These are phyloP conservation scores for Labrus mixtus DNA, from an alignment of 2,113 vertebrate species.

Conservation along the genomic window DNA sequence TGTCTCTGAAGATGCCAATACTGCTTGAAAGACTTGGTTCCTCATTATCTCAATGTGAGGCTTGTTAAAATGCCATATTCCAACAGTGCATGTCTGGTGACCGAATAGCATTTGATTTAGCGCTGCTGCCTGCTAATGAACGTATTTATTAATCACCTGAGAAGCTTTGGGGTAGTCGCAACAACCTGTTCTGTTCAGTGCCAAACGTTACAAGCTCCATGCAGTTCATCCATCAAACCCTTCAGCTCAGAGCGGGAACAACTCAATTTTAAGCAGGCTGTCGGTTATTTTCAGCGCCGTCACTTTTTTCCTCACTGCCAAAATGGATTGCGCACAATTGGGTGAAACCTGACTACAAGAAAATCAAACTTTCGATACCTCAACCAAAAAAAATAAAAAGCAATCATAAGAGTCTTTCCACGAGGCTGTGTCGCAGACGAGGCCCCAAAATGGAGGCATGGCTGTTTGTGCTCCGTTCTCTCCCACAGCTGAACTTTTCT, in stretches of 20 bases:
- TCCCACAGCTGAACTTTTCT: slow-evolving; percentile 62
- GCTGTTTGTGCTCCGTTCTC: slow-evolving; percentile 57
- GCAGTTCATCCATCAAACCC: slow-evolving; percentile 32
- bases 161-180: slow-evolving; percentile 27
- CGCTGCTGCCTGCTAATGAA: slow-evolving; percentile 52
- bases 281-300: slow-evolving; percentile 25
- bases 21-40: slow-evolving; percentile 32
- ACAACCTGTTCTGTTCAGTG: slow-evolving; percentile 35
- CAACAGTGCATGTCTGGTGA: slow-evolving; percentile 56
- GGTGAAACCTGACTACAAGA: slow-evolving; percentile 45
- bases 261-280: slow-evolving; percentile 28
- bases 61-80: slow-evolving; percentile 69
- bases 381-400: slow-evolving; percentile 45
- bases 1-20: slow-evolving; percentile 46
- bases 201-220: slow-evolving; percentile 35
- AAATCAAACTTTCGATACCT: slow-evolving; percentile 43
- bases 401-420: slow-evolving; percentile 48
- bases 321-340: slow-evolving; percentile 37
- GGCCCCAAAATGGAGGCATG: slow-evolving; percentile 37
- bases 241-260: slow-evolving; percentile 18
- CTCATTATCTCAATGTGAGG: slow-evolving; percentile 60
- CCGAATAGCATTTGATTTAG: slow-evolving; percentile 53
- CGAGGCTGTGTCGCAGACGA: slow-evolving; percentile 50
- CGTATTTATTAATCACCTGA: slow-evolving; percentile 59
- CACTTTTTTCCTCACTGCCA: slow-evolving; percentile 23